Conservation (phyloP, 1,140 invertebrate species). For the Procambarus clarkii region DNA sequence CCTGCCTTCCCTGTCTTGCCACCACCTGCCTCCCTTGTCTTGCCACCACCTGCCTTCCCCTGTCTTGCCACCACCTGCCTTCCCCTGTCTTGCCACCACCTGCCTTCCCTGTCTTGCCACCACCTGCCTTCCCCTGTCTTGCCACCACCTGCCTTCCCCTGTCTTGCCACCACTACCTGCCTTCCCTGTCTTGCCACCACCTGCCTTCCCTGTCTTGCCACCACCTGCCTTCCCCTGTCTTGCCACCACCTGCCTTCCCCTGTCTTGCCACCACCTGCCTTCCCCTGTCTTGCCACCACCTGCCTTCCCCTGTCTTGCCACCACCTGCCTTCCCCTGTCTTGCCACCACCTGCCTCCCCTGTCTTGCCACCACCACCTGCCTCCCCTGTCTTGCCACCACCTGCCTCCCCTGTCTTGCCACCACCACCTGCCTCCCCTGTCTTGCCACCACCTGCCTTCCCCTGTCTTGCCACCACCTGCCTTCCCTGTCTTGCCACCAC, state of each 20-base stretch:
- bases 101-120: too few relatives aligned
- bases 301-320: conserved; percentile 1
- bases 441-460: not conserved
- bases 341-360: too few relatives aligned
- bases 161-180: not conserved
- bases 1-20: not conserved
- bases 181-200: not conserved
- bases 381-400: not conserved
- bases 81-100: too few relatives aligned
- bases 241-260: not conserved
- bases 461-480: not conserved
- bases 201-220: not conserved
- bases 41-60: not conserved
- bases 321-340: not conserved
- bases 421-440: not conserved
- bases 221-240: not conserved
- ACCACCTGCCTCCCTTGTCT: not conserved
- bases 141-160: not conserved
- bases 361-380: too few relatives aligned
- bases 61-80: not conserved
- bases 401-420: not conserved
- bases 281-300: not conserved
- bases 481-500: not conserved
- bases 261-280: not conserved
- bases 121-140: too few relatives aligned